Base-by-base conservation (phyloP, 2,113 vertebrate genomes). In the Tyto alba region DNA sequence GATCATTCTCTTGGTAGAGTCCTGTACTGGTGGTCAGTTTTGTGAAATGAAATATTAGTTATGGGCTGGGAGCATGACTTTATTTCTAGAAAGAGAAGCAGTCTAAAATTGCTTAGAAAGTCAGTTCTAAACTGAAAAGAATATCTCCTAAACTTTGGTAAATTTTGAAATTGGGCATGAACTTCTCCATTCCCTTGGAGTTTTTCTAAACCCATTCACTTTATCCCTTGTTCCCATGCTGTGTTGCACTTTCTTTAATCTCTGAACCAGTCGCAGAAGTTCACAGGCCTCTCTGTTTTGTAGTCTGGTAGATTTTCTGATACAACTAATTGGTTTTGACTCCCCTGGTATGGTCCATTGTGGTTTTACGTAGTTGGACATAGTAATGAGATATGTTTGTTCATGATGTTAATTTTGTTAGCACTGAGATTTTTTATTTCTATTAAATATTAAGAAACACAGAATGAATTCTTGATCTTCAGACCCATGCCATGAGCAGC, bases 391-490 rank as follows among this genome's bases (percentile, higher is more conserved):
- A 90, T 85, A 43, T 0, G 0, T 57, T 93, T 92, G 62, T 94
- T 93, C 88, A 83, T 74, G 78, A 94, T 7, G 50, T 68, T 74
- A 81, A 94, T 92, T 95, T 91, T 76, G 38, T 94, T 93, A 84
- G 43, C 80, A 57, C 66, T 55, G 75, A 60, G 36, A 57, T 89
- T 90, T 62, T 50, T 95, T 74, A 91, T 92, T 93, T 98, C 89
- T 97, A 86, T 69, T 69, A 95, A 95, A 92, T 77, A 82, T 95
- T 40, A 53, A 87, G 86, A 97, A 97, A 95, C 34, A 73, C 17
- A 74, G 57, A 93, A 89, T 84, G 85, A 97, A 91, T 86, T 93
- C 79, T 72, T 64, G 63, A 78, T 82, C 80, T 96, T 93, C 83
- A 82, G 88, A 73, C 29, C 64, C 53, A 53, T 82, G 53, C 90